Percentiles rank a stretch among this genome's conserved stretches.
Conservation (phyloP, 2,113 vertebrate genomes). For the Lethenteron camtschaticum region DNA sequence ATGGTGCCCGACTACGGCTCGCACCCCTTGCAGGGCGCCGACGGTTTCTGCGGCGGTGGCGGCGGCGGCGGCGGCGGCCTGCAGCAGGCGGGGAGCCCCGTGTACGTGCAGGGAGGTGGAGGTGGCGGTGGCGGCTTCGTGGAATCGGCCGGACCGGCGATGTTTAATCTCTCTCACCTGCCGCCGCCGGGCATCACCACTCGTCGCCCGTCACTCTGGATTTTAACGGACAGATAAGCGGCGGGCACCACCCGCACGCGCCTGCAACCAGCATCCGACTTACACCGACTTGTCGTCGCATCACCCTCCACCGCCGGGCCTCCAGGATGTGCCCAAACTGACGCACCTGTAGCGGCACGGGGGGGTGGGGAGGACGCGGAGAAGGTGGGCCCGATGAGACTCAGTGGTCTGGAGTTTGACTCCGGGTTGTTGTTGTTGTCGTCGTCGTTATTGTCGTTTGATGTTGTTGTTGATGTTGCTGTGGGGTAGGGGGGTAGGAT, state of each 20-base stretch:
- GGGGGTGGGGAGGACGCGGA: no score
- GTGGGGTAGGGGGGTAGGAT: no score
- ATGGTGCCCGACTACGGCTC: conserved; percentile 26
- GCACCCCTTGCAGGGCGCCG: conserved; percentile 57
- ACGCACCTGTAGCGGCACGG: conserved; percentile 34
- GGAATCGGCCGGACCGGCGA: conserved; percentile 57
- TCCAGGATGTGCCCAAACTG: conserved; percentile 98
- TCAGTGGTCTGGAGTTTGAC: no score
- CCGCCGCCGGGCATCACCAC: conserved; percentile 30
- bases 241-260: conserved; percentile 60
- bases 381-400: no score
- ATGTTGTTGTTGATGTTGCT: no score
- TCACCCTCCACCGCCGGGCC: conserved; percentile 95
- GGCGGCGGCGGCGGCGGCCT: conserved; percentile 34
- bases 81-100: conserved; percentile 51
- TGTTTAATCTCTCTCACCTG: conserved; percentile 84
- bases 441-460: no score
- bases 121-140: conserved; percentile 37
- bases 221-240: conserved; percentile 50
- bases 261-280: conserved; percentile 58
- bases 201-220: conserved; percentile 59
- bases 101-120: conserved; percentile 28
- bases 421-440: no score
- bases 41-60: conserved; percentile 54
- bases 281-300: conserved; percentile 85